Evolutionary conservation across 2,888 invertebrate species (phyloP), one percentile per base, ranked within the genome.

Genomic region (Platypus cylindrus): DNA sequence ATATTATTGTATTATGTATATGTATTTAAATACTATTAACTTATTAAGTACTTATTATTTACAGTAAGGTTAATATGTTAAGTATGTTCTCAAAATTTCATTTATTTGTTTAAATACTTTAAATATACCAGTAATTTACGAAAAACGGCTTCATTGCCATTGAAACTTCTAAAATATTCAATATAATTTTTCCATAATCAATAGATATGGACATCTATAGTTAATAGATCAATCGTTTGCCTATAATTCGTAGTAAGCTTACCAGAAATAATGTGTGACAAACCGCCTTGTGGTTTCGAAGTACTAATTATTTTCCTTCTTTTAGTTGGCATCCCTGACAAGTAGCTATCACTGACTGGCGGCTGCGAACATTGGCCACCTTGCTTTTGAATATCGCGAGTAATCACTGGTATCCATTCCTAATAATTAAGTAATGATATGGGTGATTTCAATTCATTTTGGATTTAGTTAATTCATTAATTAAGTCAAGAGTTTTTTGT

Each of bases 381-480:
- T 60, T 89, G 90, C 36, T 73, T 65, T 48, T 76, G 73, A 30
- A 78, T 69, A 60, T 94, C 93, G 38, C 78, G 71, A 5, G 80
- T 73, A 44, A 94, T 83, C 44, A 90, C 79, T 5, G 90, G 87
- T 41, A 89, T 78, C 93, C 91, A 93, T 42, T 80, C 79, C 71
- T 74, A 48, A 3, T 51, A 53, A 48, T 34, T 8, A 28, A 11
- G 14, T 26, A 1, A 17, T 18, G 16, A 27, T 11, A 20, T 26
- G n/a, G n/a, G 12, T 26, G 3, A 26, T 26, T 2, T 12, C 7
- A 14, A 20, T 24, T 13, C 16, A 12, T 18, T 17, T 34, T 2
- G 16, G 9, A 3, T 3, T 8, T 16, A 16, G 15, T 5, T 3
- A 15, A 4, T 15, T 16, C n/a, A n/a, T n/a, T 5, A 22, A 14